Conservation (phyloP, 1,140 invertebrate genomes). For the Maniola jurtina region DNA sequence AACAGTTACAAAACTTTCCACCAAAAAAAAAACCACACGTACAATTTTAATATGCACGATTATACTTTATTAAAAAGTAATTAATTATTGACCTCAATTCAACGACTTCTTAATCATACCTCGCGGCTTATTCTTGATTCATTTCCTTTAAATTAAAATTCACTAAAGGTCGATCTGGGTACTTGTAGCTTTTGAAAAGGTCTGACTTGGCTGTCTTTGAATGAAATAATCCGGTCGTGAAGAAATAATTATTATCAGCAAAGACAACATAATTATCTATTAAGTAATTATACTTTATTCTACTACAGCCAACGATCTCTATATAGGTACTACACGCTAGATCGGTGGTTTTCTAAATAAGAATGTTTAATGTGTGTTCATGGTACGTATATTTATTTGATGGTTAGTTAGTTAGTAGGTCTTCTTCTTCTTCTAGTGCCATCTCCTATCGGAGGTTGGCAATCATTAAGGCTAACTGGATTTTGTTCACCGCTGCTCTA, state of each 20-base stretch:
- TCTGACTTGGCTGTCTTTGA: not conserved
- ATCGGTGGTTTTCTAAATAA: too few relatives aligned
- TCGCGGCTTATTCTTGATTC: constrained; percentile 8
- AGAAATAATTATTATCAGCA: not conserved
- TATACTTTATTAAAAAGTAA: constrained; percentile 52
- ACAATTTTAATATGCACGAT: constrained; percentile 14
- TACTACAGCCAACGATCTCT: too few relatives aligned
- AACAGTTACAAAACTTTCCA: not conserved
- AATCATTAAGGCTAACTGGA: too few relatives aligned
- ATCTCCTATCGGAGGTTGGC: too few relatives aligned
- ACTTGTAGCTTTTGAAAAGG: not conserved
- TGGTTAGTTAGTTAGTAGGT: too few relatives aligned
- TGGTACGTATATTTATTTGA: too few relatives aligned
- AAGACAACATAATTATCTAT: not conserved
- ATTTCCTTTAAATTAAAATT: constrained; percentile 13
- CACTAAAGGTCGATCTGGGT: constrained; percentile 10
- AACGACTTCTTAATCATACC: constrained; percentile 21
- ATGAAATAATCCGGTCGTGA: not conserved
- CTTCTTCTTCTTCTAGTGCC: too few relatives aligned
- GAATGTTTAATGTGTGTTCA: too few relatives aligned
- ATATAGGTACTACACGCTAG: too few relatives aligned
- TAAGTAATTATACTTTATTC: too few relatives aligned
- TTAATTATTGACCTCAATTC: constrained; percentile 45
- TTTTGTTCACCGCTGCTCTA: too few relatives aligned
- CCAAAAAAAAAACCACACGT: not conserved